Conservation (phyloP, 1,140 invertebrate genomes). For the Tribolium castaneum region DNA sequence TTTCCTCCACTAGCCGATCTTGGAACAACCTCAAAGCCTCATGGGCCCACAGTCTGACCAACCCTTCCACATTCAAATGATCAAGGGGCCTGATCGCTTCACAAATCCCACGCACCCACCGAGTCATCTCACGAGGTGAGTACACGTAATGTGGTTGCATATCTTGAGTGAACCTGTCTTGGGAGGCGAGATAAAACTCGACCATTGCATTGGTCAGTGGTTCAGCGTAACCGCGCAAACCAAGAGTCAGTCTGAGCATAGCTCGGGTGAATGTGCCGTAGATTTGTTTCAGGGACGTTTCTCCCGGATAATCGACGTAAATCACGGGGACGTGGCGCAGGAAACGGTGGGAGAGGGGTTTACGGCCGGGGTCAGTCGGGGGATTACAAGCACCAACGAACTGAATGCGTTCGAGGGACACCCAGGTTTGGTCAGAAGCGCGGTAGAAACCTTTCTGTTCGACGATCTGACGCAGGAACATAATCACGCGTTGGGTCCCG, state of each 20-base stretch:
- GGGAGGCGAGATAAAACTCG: conserved; percentile 96
- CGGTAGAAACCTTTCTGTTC: conserved; percentile 95
- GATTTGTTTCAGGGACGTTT: conserved; percentile 97
- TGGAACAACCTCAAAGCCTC: conserved; percentile 98
- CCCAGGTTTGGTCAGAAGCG: conserved; percentile 96
- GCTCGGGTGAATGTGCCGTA: conserved; percentile 98
- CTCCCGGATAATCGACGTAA: conserved; percentile 99
- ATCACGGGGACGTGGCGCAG: conserved; percentile 97
- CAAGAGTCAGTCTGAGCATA: conserved; percentile 93
- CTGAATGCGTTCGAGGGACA: conserved; percentile 96
- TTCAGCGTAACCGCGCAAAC: conserved; percentile 92
- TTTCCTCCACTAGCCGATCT: conserved; percentile 93
- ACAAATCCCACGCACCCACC: conserved; percentile 99
- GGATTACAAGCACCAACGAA: conserved; percentile 99
- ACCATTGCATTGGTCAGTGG: conserved; percentile 99
- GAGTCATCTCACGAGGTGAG: conserved; percentile 99
- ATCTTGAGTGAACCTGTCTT: conserved; percentile 98
- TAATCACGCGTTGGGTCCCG: conserved; percentile 98
- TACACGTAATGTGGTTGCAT: conserved; percentile 99
- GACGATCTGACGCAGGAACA: conserved; percentile 96
- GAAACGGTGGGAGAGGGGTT: conserved; percentile 94
- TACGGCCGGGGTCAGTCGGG: conserved; percentile 98
- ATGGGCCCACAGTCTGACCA: conserved; percentile 98
- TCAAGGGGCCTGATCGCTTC: conserved; percentile 97
- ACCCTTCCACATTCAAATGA: conserved; percentile 88